Conservation (phyloP, 2,113 vertebrate genomes). For the Platysternon megacephalum region DNA sequence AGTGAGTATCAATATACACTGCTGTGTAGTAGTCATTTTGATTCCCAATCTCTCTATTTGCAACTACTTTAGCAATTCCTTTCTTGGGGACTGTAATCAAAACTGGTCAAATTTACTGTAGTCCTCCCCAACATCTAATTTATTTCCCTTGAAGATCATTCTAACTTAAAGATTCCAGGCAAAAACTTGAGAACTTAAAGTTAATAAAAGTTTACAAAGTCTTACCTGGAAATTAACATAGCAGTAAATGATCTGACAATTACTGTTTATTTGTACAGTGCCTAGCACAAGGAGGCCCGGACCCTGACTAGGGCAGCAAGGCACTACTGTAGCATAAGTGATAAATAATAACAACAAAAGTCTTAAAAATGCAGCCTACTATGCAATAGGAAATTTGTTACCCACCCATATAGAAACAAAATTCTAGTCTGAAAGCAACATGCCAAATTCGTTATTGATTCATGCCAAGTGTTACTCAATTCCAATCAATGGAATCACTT, state of each 20-base stretch:
- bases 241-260: not conserved
- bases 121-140: not conserved
- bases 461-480: not conserved
- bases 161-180: not conserved
- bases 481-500: not conserved
- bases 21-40: not conserved
- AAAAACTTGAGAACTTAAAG: not conserved
- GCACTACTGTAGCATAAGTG: not conserved
- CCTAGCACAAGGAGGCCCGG: not conserved
- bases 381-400: not conserved
- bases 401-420: not conserved
- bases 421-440: not conserved
- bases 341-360: not conserved
- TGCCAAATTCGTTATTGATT: not conserved
- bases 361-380: not conserved
- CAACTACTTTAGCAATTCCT: conserved; percentile 2
- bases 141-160: not conserved
- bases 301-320: not conserved
- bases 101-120: conserved; percentile 1
- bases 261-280: not conserved
- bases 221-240: not conserved
- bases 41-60: not conserved
- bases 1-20: not conserved
- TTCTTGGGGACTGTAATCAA: not conserved
- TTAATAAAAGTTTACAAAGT: not conserved